Evolutionary conservation across 30 jellyfish, hydroid and myxozoan genomes (phyloP), one percentile per base, ranked within the genome.

Genomic region (Clytia hemisphaerica): DNA sequence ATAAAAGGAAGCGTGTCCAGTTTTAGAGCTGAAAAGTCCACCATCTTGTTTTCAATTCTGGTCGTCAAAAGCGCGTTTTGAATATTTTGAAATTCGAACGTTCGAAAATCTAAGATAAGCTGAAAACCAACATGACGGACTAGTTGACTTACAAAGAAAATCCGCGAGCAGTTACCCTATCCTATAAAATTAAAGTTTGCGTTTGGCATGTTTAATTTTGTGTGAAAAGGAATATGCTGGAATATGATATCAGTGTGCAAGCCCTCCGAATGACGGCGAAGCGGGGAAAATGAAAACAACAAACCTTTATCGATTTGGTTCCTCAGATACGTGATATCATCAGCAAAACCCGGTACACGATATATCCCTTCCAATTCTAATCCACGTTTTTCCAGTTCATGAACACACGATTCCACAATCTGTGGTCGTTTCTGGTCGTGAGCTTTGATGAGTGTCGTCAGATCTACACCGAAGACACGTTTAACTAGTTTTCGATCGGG

Each of bases 381-480:
- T 60, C 96, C 96, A 33, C 96, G 83, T 30, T 38, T 36, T 66
- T 87, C 97, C 21, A 87, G 79, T 58, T 87, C 97, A 46, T 58
- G 46, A 35, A 87, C 71, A 61, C 97, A 87, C 1, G 74, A 40
- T 29, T 87, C 97, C 12, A 87, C 97, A 34, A 87, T 76, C 33
- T 75, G 71, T 7, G 97, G 97, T 67, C 97, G 61, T 50, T 75
- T 73, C 22, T 65, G 59, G 57, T 75, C 79, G 45, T 87, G 84
- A 24, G 87, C 97, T 59, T 60, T 87, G 25, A 87, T 77, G 26
- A 87, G 40, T 6, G 97, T 87, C 15, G 97, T 87, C 61, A 87
- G 49, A 62, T 87, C 97, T 37, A 87, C 97, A 29, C 97, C 97
- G 68, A 87, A 87, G 16, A 87, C 96, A 51, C 98, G 74, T 57